Evolutionary conservation across 2,888 invertebrate species (phyloP), one percentile per base, ranked within the genome.

Genomic region (Nycteola revayana): DNA sequence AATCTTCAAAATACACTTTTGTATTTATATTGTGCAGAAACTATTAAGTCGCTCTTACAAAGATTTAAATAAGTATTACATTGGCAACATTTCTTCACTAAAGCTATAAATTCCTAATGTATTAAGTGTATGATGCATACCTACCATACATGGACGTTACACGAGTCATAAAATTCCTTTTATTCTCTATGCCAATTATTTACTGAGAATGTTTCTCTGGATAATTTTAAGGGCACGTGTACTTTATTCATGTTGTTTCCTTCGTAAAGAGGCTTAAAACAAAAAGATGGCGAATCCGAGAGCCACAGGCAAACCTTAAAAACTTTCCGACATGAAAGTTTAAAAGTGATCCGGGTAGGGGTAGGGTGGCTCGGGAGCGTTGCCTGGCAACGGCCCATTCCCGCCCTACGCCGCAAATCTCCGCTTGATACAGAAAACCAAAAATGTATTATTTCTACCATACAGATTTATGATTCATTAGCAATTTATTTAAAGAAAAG

Each of bases 281-380:
- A 83, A 83, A 80, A 84, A 84, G 76, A 78, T 70, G 74, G 67
- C 66, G 79, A 78, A 73, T 75, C 78, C 68, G 66, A 78, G 77
- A 80, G 78, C 84, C 83, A 74, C 84, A 78, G 79, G 83, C 75
- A 82, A 85, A 83, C 81, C 85, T 84, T 84, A 80, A 86, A 84
- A 87, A 87, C 80, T 87, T 87, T 80, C 75, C 81, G 80, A 83
- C 85, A 86, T 87, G 85, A 87, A 88, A 88, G 87, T 88, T 88
- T 87, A 88, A 88, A 88, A 88, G 87, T 86, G 86, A 84, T 85
- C 78, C 70, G 69, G 61, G 65, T 58, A 66, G 60, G 63, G 68
- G 51, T 41, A 30, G 60, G 42, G 45, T 34, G 53, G 45, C 45
- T 32, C 45, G 56, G 37, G 34, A 55, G 60, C 51, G 86, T 85